Base-by-base conservation (phyloP, 1,140 invertebrate genomes). In the Brachionus sp. region DNA sequence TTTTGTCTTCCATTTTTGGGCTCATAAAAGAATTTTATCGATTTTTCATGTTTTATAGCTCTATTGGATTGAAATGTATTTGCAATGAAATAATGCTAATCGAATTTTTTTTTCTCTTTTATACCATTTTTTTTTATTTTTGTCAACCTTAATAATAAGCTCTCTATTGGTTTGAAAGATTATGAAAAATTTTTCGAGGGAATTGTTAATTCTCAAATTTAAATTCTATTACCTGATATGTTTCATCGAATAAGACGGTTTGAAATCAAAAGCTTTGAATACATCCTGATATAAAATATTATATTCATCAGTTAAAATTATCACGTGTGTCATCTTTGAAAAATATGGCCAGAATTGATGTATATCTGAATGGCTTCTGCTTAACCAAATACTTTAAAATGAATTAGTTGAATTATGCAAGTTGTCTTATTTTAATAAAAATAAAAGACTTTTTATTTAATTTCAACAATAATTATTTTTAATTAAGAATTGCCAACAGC, bases 111-210 rank as follows among this genome's bases (percentile, higher is more conserved):
- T 57, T 57, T 57, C 50, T 57, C 7, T 57, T 1, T 7, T 42
- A 42, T 42, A 10, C 39, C 39, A 42, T 9, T 19, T 57, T 57
- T 57, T 57, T 57, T 57, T 3, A 57, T 57, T 57, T 57, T 57
- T 57, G 50, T 57, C 50, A 57, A 57, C 50, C n/a, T 19, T 19
- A 57, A 57, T 57, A 19, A n/a, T 57, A 57, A 57, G 19, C 50
- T 19, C 50, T 57, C 50, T 57, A 57, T 57, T 57, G 50, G 50
- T 57, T 57, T 57, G 50, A 57, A 57, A 57, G 50, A 57, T 57
- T 57, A 57, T 57, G 50, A n/a, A 16, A 57, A 57, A 57, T 57
- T 57, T 5, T 19, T 57, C n/a, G 19, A 57, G 19, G 50, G 9
- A 19, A 57, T 57, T 57, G 16, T 9, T 19, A 2, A 53, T 3